These are phyloP conservation scores for Pangasius sanitwongsei DNA, from an alignment of 2,797 vertebrate genomes.

Conservation along the genomic window DNA sequence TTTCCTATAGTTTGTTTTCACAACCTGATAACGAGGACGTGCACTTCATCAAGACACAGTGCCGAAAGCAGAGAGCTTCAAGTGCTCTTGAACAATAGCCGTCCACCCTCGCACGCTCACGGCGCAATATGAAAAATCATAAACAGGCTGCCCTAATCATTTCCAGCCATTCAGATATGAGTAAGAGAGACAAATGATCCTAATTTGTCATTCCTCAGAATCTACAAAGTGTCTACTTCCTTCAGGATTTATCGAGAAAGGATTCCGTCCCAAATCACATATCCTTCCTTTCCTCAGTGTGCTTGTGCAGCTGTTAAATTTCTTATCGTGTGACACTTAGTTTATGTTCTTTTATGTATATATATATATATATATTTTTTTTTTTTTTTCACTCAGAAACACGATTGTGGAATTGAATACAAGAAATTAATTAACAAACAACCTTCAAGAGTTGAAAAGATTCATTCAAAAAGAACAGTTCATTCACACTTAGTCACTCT, in stretches of 20 bases:
- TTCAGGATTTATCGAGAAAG: background rate
- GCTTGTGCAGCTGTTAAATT: background rate
- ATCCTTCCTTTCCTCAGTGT: background rate
- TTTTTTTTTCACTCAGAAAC: background rate
- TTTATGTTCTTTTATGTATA: background rate
- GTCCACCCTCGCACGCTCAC: background rate
- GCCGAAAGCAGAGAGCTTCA: slow-evolving; percentile 47
- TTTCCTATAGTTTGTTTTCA: slow-evolving; percentile 54
- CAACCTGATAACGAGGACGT: slow-evolving; percentile 46
- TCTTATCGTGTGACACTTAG: background rate
- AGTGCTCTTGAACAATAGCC: slow-evolving; percentile 44
- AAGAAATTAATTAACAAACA: background rate
- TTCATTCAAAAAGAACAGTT: background rate
- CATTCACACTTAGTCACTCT: background rate
- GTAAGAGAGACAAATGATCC: background rate
- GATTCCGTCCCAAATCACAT: slow-evolving; percentile 7
- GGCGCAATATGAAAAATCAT: background rate
- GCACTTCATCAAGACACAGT: slow-evolving; percentile 43
- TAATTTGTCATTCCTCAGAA: background rate
- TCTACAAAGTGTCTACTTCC: background rate
- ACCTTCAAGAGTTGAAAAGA: background rate
- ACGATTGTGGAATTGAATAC: background rate
- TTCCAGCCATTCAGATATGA: slow-evolving; percentile 24
- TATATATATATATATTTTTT: background rate
- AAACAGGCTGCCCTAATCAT: background rate